A percentile compares a stretch with the other conserved stretches of the same genome.
Evolutionary conservation across 2,888 invertebrate species (phyloP).

Genomic region (Tenthredo livida): DNA sequence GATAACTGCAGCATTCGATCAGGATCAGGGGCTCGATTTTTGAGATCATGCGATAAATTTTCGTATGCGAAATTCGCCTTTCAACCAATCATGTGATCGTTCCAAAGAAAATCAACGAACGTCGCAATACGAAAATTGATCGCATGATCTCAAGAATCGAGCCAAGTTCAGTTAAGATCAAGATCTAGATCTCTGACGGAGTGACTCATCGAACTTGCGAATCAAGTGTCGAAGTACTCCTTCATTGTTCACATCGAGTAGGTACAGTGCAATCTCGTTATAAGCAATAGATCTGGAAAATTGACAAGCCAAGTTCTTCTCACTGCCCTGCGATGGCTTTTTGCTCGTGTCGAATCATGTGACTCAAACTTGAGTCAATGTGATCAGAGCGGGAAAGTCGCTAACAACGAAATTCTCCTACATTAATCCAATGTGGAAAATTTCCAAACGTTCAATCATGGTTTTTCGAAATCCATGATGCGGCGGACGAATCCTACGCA

Average conservation of each 20-base stretch:
- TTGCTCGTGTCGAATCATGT: not conserved
- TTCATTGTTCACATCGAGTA: not conserved
- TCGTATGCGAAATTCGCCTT: too few species aligned
- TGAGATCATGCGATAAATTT: too few species aligned
- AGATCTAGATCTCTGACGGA: not conserved
- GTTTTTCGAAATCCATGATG: not conserved
- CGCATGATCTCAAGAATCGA: too few species aligned
- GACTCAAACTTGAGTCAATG: not conserved
- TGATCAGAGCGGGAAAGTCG: not conserved
- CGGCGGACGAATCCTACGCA: not conserved
- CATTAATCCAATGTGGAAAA: not conserved
- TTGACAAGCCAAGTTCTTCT: not conserved
- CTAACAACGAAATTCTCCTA: not conserved
- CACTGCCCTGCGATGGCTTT: not conserved
- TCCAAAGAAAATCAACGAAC: too few species aligned
- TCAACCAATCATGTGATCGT: too few species aligned
- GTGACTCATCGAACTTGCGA: not conserved
- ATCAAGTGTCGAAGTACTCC: not conserved
- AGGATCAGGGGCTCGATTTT: too few species aligned
- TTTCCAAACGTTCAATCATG: not conserved
- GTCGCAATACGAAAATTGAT: too few species aligned
- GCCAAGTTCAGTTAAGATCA: not conserved
- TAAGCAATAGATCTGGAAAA: not conserved
- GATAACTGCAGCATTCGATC: not conserved
- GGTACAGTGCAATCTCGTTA: not conserved